Evolutionary conservation across 1,140 invertebrate species (phyloP).

Genomic region (Drosophila seguyi): DNA sequence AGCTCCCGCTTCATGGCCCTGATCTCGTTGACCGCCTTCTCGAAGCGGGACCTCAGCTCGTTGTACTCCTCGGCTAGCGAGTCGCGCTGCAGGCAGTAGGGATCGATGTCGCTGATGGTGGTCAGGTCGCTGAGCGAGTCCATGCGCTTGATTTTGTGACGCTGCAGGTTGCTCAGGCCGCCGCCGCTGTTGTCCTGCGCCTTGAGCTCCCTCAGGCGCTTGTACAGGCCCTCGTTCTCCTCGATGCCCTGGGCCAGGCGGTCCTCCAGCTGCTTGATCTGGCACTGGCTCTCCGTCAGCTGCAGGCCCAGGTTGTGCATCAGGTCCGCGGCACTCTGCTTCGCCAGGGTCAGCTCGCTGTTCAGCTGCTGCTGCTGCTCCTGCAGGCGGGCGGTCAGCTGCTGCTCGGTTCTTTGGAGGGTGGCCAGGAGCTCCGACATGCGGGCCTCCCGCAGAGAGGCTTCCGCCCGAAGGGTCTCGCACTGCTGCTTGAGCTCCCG

Average conservation of each 20-base stretch:
- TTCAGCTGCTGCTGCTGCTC: constrained; percentile 86
- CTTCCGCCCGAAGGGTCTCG: constrained; percentile 88
- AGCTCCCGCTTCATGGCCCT: constrained; percentile 92
- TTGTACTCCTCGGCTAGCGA: constrained; percentile 92
- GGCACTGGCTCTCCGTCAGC: constrained; percentile 73
- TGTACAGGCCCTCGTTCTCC: constrained; percentile 91
- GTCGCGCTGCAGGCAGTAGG: constrained; percentile 91
- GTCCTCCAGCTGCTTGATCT: constrained; percentile 85
- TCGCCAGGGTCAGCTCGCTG: constrained; percentile 82
- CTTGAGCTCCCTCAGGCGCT: constrained; percentile 90
- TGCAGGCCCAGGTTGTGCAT: constrained; percentile 73
- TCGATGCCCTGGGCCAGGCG: constrained; percentile 89
- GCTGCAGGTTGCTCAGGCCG: constrained; percentile 85
- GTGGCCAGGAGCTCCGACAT: constrained; percentile 89
- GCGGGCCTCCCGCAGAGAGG: constrained; percentile 88
- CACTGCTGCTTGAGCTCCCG: constrained; percentile 87
- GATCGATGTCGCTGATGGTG: constrained; percentile 91
- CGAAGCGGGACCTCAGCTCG: constrained; percentile 90
- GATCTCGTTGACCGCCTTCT: constrained; percentile 93
- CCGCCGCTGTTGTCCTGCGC: constrained; percentile 85
- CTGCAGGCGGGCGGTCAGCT: constrained; percentile 89
- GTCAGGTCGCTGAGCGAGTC: constrained; percentile 93
- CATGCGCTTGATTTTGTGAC: constrained; percentile 88
- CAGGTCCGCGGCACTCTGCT: constrained; percentile 85
- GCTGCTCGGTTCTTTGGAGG: constrained; percentile 90